phyloP scores from a whole-genome alignment of 2,797 vertebrate species.

The Numenius phaeopus region DNA sequence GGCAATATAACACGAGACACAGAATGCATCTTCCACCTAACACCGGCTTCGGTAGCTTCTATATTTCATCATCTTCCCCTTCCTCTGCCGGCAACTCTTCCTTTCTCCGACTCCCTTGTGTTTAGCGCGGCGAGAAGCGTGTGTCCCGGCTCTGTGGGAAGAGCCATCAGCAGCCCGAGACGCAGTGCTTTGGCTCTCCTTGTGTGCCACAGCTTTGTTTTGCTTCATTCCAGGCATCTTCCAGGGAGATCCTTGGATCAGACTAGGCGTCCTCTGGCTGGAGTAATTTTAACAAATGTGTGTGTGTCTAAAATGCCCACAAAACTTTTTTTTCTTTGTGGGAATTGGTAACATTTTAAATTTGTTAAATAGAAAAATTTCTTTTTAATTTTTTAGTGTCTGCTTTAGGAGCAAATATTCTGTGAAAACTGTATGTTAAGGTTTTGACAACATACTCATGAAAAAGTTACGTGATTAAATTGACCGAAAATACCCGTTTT shows the following conservation, averaged over 20 bases:
- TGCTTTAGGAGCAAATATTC: background rate
- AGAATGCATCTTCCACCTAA: slow-evolving; percentile 79
- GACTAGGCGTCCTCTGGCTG: background rate
- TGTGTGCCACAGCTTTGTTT: background rate
- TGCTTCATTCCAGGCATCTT: slow-evolving; percentile 3
- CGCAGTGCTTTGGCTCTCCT: background rate
- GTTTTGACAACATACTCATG: background rate
- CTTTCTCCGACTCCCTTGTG: background rate
- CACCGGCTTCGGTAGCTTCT: slow-evolving; percentile 66
- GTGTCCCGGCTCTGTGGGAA: rapidly evolving
- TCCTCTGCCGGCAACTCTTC: background rate
- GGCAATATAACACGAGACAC: slow-evolving; percentile 79
- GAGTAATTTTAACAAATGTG: background rate
- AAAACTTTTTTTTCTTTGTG: background rate
- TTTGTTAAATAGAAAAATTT: background rate
- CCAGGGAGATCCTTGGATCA: slow-evolving; percentile 2
- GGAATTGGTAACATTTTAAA: background rate
- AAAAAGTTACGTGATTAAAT: background rate
- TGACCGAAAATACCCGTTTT: background rate
- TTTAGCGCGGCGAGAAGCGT: slow-evolving; percentile 3
- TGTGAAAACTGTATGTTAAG: background rate
- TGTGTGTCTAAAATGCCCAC: background rate
- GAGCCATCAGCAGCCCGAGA: background rate
- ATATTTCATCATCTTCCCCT: slow-evolving; percentile 74
- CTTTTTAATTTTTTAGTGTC: background rate